Base-by-base conservation (phyloP, 2,888 invertebrate genomes). In the Himalopsyche anomala region DNA sequence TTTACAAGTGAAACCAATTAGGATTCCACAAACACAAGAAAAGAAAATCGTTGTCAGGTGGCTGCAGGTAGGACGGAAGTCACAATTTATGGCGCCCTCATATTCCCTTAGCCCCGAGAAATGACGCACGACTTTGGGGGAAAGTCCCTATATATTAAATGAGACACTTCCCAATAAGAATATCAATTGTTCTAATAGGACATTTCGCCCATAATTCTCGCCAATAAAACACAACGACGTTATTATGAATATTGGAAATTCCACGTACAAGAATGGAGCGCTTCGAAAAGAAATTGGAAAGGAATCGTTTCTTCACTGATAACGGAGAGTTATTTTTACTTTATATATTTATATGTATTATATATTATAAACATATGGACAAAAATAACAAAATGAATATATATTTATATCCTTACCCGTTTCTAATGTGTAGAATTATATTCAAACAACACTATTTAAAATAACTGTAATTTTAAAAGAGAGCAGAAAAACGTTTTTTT, bases 81-180 rank as follows among this genome's bases (percentile, higher is more conserved):
- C 80, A 81, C 80, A 88, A 88, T 88, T 88, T 88, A 88, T 87
- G 86, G 87, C 88, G 80, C 87, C 85, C 81, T 85, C 84, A 85
- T 56, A 69, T 54, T 82, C 80, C 82, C 82, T 62, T 81, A 69
- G 82, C 54, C 74, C 55, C 83, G 83, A 83, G 81, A 87, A 82
- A 85, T 82, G 86, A 84, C 85, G 55, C 80, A 82, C 69, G 80
- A 55, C 42, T 81, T 80, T 55, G 82, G 85, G 81, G 83, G 45
- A 84, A 85, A 74, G 84, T 85, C 69, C 81, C 81, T 82, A 85
- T 86, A 86, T 87, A 85, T 85, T 84, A 85, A 84, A 81, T 45
- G 82, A 86, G 84, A 84, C 84, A 86, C 82, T 84, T 84, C 82
- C 84, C 84, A 84, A 84, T 86, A 86, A 84, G 84, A 86, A 84